Evolutionary conservation across 2,888 invertebrate species (phyloP).

Genomic region (Ecdyonurus torrentis): DNA sequence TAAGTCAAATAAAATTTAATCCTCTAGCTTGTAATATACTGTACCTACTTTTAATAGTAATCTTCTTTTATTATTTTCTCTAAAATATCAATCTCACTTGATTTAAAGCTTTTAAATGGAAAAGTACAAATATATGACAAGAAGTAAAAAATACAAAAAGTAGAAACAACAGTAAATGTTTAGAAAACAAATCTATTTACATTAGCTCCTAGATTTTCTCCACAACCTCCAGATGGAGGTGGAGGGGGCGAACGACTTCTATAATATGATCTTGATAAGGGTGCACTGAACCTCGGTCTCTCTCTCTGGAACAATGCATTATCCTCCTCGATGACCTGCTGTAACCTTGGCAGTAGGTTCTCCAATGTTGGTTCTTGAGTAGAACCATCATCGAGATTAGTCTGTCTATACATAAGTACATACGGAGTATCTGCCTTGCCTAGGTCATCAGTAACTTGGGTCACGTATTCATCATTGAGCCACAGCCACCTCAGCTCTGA

Average conservation of each 20-base stretch:
- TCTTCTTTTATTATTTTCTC: too few relatives aligned
- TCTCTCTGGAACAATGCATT: background rate
- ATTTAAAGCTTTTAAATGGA: too few relatives aligned
- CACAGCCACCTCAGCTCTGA: conserved; percentile 56
- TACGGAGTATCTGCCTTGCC: conserved; percentile 53
- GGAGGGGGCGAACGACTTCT: background rate
- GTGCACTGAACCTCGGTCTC: background rate
- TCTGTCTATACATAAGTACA: conserved; percentile 48
- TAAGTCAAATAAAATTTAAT: too few relatives aligned
- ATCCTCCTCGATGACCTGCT: background rate
- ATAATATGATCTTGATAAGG: background rate
- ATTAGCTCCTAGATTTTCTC: background rate
- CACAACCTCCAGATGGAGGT: background rate
- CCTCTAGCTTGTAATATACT: too few relatives aligned
- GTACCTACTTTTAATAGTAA: too few relatives aligned
- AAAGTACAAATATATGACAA: too few relatives aligned
- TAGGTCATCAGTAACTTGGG: background rate
- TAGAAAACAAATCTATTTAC: background rate
- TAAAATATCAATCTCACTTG: too few relatives aligned
- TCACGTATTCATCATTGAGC: conserved; percentile 63
- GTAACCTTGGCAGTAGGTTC: background rate
- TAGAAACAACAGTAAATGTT: too few relatives aligned
- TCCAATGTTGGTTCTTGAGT: background rate
- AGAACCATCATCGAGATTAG: background rate
- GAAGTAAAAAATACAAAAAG: too few relatives aligned